These are phyloP conservation scores for Harmothoe impar DNA, from an alignment of 2,888 invertebrate species.

Conservation along the genomic window DNA sequence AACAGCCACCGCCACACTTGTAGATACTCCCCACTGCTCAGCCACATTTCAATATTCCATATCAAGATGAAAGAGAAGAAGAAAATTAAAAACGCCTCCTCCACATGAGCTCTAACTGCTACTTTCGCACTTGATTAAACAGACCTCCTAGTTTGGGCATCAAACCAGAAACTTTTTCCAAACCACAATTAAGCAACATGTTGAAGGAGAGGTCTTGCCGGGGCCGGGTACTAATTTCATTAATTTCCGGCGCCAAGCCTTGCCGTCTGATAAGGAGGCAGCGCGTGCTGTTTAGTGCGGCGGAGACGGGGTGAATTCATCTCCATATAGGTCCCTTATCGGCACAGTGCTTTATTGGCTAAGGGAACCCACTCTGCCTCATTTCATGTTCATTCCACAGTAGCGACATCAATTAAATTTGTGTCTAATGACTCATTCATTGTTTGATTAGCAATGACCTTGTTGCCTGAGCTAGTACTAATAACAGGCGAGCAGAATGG, in stretches of 20 bases:
- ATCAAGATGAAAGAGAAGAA: too few relatives aligned
- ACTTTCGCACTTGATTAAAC: slow-evolving; percentile 21
- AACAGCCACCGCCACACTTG: too few relatives aligned
- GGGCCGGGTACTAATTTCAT: slow-evolving; percentile 42
- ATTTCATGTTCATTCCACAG: slow-evolving; percentile 41
- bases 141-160: neutral
- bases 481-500: neutral
- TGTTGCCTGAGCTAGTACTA: neutral
- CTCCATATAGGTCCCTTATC: slow-evolving; percentile 14
- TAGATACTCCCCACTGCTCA: too few relatives aligned
- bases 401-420: neutral
- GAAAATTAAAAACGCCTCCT: too few relatives aligned
- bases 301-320: neutral
- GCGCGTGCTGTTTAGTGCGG: slow-evolving; percentile 23
- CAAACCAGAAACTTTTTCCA: slow-evolving; percentile 41
- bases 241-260: slow-evolving; percentile 4
- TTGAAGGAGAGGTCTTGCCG: neutral
- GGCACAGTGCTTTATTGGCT: slow-evolving; percentile 3
- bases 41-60: neutral
- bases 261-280: neutral
- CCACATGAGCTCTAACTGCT: neutral
- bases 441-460: slow-evolving; percentile 21
- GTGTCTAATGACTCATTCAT: slow-evolving; percentile 60
- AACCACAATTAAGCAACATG: slow-evolving; percentile 37
- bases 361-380: neutral